A percentile compares a stretch with the other conserved stretches of the same genome.
These are phyloP conservation scores for Dinoponera quadriceps DNA, from an alignment of 1,140 invertebrate genomes.

Conservation along the genomic window DNA sequence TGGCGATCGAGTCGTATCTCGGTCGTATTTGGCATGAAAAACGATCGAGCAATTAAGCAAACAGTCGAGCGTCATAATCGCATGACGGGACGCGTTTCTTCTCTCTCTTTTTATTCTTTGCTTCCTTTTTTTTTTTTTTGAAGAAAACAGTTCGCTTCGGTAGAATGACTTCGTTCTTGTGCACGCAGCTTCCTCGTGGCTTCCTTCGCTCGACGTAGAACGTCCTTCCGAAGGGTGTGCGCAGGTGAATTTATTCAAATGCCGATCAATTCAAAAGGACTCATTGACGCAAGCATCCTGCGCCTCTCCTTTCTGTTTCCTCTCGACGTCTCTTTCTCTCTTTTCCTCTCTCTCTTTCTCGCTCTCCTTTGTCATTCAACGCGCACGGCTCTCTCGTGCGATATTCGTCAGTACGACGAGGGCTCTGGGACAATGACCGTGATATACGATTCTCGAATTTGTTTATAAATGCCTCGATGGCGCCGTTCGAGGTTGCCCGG, in stretches of 20 bases:
- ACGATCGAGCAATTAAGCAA: not conserved
- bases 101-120: too few species aligned
- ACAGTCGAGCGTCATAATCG: not conserved
- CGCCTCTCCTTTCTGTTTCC: conserved; percentile 30
- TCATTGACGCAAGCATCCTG: conserved; percentile 67
- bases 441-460: conserved; percentile 80
- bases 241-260: conserved; percentile 81
- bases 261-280: conserved; percentile 73
- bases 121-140: too few species aligned
- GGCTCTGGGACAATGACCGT: conserved; percentile 72
- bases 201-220: conserved; percentile 35
- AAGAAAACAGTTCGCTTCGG: too few species aligned
- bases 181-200: not conserved
- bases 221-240: conserved; percentile 48
- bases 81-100: not conserved
- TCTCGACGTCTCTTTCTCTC: conserved; percentile 33
- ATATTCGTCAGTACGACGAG: conserved; percentile 55
- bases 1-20: too few species aligned
- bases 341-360: conserved; percentile 52
- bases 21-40: too few species aligned
- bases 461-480: conserved; percentile 75
- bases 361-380: conserved; percentile 69
- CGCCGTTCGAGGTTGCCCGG: conserved; percentile 65
- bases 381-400: conserved; percentile 63
- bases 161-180: not conserved